Evolutionary conservation across 2,797 vertebrate species (phyloP).

Genomic region (Helarctos malayanus): DNA sequence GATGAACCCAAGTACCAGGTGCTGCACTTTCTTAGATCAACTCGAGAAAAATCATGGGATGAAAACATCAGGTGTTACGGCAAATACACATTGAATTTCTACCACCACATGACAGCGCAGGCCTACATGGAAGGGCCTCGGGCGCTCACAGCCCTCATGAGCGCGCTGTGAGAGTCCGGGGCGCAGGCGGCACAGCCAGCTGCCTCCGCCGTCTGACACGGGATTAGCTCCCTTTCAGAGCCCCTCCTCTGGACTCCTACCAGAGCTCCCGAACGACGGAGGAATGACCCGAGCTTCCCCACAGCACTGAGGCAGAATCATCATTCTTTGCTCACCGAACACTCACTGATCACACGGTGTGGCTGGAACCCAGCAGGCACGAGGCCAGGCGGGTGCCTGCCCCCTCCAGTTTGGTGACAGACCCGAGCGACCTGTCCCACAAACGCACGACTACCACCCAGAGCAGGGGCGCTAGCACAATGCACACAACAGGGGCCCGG

Average conservation of each 20-base stretch:
- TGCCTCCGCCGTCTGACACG: not conserved
- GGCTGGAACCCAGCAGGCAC: not conserved
- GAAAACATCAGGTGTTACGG: fast-evolving
- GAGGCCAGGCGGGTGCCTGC: not conserved
- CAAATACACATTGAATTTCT: fast-evolving
- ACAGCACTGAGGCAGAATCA: not conserved
- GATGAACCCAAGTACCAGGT: too few relatives aligned
- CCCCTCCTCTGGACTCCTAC: fast-evolving
- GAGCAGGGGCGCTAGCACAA: fast-evolving
- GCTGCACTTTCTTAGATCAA: too few relatives aligned
- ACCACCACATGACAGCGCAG: fast-evolving
- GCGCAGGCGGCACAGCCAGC: fast-evolving
- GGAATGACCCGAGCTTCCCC: not conserved
- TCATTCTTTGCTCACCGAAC: not conserved
- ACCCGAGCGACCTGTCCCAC: not conserved
- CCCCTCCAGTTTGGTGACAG: not conserved
- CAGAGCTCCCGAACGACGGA: too few relatives aligned
- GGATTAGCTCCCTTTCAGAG: not conserved
- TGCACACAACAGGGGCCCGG: fast-evolving
- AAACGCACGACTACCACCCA: too few relatives aligned
- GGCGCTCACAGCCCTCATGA: fast-evolving
- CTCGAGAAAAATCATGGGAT: fast-evolving
- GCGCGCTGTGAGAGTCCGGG: too few relatives aligned
- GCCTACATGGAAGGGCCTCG: not conserved
- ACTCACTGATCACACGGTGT: not conserved